Evolutionary conservation across 2,888 invertebrate genomes (phyloP).

Genomic region (Tenthredo notha): DNA sequence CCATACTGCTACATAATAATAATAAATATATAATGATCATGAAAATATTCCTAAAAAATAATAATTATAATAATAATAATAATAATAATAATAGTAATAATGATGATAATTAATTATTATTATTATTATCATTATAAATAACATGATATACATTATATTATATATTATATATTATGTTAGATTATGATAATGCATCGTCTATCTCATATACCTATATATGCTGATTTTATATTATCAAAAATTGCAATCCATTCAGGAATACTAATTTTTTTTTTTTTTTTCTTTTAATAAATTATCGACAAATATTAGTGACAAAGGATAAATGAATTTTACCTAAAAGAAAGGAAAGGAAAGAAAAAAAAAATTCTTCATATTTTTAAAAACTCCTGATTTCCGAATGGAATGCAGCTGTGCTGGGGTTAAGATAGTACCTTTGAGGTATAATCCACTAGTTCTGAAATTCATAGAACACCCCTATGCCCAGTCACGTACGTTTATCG

Average conservation of each 20-base stretch:
- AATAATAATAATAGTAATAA: background rate
- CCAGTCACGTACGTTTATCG: background rate
- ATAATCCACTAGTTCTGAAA: background rate
- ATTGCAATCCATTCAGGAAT: background rate
- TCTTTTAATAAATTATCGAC: background rate
- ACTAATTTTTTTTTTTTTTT: background rate
- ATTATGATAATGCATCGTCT: background rate
- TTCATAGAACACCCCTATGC: background rate
- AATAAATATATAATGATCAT: conserved; percentile 9
- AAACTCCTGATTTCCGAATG: background rate
- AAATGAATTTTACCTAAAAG: background rate
- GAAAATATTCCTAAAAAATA: background rate
- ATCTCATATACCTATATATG: background rate
- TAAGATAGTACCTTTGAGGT: background rate
- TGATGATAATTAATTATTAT: background rate
- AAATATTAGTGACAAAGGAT: background rate
- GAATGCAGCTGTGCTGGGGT: background rate
- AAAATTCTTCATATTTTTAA: background rate
- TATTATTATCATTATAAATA: background rate
- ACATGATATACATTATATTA: background rate
- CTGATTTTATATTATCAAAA: background rate
- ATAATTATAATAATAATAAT: background rate
- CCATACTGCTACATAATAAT: conserved; percentile 59
- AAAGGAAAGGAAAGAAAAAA: background rate
- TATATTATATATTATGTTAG: background rate